phyloP scores from a whole-genome alignment of 2,797 vertebrate species.

The Onychomys arenicola region DNA sequence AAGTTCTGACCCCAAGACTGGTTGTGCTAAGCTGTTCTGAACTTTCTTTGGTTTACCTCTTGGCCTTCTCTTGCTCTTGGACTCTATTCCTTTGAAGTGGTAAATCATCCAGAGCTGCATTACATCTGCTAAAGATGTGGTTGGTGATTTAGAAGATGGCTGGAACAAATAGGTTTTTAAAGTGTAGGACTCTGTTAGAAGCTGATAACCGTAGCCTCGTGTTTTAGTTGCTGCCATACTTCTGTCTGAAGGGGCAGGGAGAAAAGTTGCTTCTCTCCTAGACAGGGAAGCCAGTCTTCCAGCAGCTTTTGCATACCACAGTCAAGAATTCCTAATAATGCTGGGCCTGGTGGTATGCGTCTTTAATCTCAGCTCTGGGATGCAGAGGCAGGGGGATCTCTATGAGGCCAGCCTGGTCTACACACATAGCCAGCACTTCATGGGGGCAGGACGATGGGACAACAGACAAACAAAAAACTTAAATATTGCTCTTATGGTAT shows the following conservation, averaged over 20 bases:
- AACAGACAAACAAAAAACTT: not conserved
- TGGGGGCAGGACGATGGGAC: too few species aligned
- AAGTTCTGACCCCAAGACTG: not conserved
- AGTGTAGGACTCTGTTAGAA: not conserved
- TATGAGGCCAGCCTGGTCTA: not conserved
- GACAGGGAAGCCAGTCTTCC: not conserved
- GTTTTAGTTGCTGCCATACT: not conserved
- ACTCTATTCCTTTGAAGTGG: not conserved
- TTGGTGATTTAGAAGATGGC: not conserved
- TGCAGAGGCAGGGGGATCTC: not conserved
- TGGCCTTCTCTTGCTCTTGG: not conserved
- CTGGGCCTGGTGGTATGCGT: not conserved
- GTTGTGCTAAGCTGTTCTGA: not conserved
- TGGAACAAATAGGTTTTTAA: not conserved
- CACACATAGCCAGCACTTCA: not conserved
- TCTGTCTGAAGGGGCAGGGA: not conserved
- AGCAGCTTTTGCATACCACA: not conserved
- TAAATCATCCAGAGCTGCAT: not conserved
- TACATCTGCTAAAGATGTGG: not conserved
- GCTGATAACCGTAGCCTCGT: not conserved
- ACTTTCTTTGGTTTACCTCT: not conserved
- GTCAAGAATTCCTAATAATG: not conserved
- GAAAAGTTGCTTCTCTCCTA: not conserved
- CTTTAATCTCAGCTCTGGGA: not conserved
- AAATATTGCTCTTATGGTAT: not conserved